A percentile compares a stretch with the other conserved stretches of the same genome.
Conservation (phyloP, 2,888 invertebrate species). For the Agrochola lychnidis region DNA sequence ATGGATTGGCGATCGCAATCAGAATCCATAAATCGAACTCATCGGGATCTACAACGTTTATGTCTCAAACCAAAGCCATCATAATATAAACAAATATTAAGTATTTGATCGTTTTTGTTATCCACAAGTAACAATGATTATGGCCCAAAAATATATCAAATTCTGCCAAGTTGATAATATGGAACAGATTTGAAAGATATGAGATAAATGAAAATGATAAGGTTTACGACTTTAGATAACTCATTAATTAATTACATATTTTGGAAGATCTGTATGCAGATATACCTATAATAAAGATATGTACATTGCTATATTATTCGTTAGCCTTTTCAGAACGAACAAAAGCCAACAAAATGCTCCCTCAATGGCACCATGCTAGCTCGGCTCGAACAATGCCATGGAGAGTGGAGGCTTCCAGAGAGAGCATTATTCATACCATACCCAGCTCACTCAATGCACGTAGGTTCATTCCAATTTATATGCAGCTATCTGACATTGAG, state of each 20-base stretch:
- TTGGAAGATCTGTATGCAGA: constrained; percentile 8
- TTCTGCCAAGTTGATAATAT: constrained; percentile 30
- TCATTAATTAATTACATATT: constrained; percentile 14
- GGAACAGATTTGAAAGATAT: constrained; percentile 43
- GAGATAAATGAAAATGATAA: constrained; percentile 14
- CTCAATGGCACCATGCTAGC: constrained; percentile 24
- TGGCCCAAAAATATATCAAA: constrained; percentile 28
- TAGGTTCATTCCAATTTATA: background rate
- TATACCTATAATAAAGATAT: constrained; percentile 6
- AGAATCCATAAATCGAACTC: background rate
- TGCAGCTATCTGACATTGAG: constrained; percentile 33
- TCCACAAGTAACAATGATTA: constrained; percentile 19
- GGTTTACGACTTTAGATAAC: constrained; percentile 10
- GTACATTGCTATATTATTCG: constrained; percentile 15
- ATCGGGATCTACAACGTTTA: background rate
- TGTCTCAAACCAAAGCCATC: background rate
- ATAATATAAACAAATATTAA: constrained; percentile 19
- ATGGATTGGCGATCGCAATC: background rate
- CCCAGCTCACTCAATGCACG: background rate
- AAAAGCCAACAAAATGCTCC: constrained; percentile 14
- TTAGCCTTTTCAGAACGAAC: background rate
- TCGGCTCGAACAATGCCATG: constrained; percentile 14
- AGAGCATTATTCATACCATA: background rate
- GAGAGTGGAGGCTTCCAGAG: background rate
- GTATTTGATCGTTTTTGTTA: constrained; percentile 14